A percentile compares a stretch with the other conserved stretches of the same genome.
These are phyloP conservation scores for Parauchenoglanis ngamensis DNA, from an alignment of 2,797 vertebrate species.

Conservation along the genomic window DNA sequence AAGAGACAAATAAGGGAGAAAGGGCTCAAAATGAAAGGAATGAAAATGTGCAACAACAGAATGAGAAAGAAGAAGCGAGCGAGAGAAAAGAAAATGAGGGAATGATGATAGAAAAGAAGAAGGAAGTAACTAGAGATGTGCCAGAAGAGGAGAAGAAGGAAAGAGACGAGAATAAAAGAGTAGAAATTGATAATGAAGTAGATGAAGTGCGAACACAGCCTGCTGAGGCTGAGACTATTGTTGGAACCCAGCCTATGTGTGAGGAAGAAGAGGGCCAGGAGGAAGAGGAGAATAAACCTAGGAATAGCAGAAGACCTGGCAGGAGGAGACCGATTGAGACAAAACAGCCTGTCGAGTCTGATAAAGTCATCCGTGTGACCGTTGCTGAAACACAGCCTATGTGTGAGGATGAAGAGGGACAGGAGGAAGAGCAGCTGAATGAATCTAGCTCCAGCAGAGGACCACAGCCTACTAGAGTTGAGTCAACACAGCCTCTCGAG, in stretches of 20 bases:
- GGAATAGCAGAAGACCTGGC: conserved; percentile 1
- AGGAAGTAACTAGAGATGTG: background rate
- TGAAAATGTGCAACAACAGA: background rate
- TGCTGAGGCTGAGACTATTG: conserved; percentile 22
- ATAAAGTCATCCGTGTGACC: background rate
- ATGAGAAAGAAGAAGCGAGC: background rate
- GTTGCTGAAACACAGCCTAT: conserved; percentile 50
- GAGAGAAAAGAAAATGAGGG: background rate
- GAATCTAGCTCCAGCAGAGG: background rate
- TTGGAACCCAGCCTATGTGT: conserved; percentile 63
- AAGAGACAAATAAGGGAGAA: background rate
- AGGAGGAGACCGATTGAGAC: background rate
- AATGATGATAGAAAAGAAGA: background rate
- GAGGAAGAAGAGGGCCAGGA: conserved; percentile 51
- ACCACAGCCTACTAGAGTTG: background rate
- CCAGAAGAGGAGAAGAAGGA: conserved; percentile 12
- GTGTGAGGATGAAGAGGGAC: conserved; percentile 22
- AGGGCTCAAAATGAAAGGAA: background rate
- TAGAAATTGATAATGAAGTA: background rate
- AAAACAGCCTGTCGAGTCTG: background rate
- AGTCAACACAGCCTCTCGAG: background rate
- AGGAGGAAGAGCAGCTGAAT: background rate
- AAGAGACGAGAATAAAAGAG: background rate
- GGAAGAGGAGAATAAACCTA: background rate
- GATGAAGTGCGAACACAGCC: conserved; percentile 14